A percentile compares a stretch with the other conserved stretches of the same genome.
Evolutionary conservation across 2,797 vertebrate species (phyloP).

Genomic region (Lycodopsis pacificus): DNA sequence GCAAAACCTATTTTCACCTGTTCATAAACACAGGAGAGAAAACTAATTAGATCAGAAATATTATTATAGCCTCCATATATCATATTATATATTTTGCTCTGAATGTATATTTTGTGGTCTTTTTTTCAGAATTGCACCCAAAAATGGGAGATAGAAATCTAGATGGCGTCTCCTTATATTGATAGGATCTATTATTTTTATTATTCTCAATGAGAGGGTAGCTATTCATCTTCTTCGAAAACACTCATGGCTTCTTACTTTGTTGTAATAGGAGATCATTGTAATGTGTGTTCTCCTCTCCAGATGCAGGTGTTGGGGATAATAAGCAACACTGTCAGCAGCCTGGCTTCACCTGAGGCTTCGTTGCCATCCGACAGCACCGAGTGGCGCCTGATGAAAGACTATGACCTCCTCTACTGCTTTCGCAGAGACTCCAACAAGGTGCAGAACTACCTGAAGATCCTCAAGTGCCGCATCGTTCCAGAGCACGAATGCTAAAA

Average conservation of each 20-base stretch:
- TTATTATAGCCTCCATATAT: too few relatives aligned
- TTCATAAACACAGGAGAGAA: not conserved
- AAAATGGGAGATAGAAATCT: too few relatives aligned
- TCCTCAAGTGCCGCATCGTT: constrained; percentile 88
- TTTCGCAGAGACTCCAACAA: constrained; percentile 90
- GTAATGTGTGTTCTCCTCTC: not conserved
- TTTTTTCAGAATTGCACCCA: too few relatives aligned
- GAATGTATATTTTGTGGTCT: too few relatives aligned
- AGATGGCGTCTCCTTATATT: not conserved
- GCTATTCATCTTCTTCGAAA: not conserved
- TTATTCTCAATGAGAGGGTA: not conserved
- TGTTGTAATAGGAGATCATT: not conserved
- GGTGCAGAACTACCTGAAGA: constrained; percentile 90
- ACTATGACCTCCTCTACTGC: constrained; percentile 88
- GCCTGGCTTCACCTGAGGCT: constrained; percentile 74
- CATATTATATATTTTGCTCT: too few relatives aligned
- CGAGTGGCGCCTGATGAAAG: constrained; percentile 82
- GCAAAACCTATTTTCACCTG: too few relatives aligned
- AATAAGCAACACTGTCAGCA: constrained; percentile 82
- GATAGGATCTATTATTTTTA: not conserved
- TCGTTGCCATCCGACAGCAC: constrained; percentile 59
- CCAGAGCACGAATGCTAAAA: constrained; percentile 84
- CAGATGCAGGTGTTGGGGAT: constrained; percentile 89
- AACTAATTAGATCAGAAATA: not conserved
- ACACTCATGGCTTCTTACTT: not conserved